These are phyloP conservation scores for Omphaloscelis lunosa DNA, from an alignment of 2,888 invertebrate genomes.

Conservation along the genomic window DNA sequence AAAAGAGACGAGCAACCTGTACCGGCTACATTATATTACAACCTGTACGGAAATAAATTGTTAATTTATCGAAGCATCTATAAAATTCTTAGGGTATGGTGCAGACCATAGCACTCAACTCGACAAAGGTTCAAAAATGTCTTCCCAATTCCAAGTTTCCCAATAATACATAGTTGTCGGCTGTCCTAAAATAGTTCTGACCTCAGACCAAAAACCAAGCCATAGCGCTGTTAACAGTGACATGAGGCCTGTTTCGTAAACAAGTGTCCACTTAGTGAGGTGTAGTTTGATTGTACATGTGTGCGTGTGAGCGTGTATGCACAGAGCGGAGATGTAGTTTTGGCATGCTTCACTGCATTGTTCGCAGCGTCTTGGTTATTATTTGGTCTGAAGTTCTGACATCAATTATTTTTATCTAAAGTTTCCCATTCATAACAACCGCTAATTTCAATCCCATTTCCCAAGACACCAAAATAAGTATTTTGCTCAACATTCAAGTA, in stretches of 20 bases:
- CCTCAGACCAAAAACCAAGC: too few relatives aligned
- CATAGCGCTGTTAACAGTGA: too few relatives aligned
- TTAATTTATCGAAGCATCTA: not conserved
- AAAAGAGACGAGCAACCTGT: not conserved
- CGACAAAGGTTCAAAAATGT: not conserved
- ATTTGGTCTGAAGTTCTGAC: too few relatives aligned
- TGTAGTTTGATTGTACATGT: too few relatives aligned
- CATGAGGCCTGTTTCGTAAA: too few relatives aligned
- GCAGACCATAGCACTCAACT: not conserved
- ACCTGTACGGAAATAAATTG: not conserved
- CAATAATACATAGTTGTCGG: not conserved
- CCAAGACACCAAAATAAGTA: conserved; percentile 16
- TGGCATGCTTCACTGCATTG: too few relatives aligned
- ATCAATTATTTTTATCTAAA: not conserved
- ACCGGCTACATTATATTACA: not conserved
- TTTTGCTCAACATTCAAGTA: conserved; percentile 40
- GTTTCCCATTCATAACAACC: conserved; percentile 15
- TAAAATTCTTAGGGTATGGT: not conserved
- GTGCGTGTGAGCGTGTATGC: too few relatives aligned
- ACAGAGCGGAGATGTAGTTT: too few relatives aligned
- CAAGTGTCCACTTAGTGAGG: too few relatives aligned
- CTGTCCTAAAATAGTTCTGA: conserved; percentile 12
- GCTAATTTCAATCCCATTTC: conserved; percentile 9
- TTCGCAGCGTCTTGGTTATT: too few relatives aligned
- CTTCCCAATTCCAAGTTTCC: conserved; percentile 15